Evolutionary conservation across 2,888 invertebrate genomes (phyloP), one percentile per base, ranked within the genome.

Genomic region (Pelosia muscerda): DNA sequence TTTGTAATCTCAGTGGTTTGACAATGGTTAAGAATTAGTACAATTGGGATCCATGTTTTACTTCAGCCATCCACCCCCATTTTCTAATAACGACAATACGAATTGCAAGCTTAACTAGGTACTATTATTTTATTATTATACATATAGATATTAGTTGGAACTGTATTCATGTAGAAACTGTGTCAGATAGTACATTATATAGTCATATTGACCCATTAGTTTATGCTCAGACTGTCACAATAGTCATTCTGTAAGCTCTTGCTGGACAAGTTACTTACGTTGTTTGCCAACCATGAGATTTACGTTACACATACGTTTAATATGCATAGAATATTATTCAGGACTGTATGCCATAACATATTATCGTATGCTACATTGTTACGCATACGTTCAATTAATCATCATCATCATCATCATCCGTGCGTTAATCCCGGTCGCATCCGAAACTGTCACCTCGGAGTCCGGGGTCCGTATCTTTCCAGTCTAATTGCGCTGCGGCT

Each of bases 191-290:
- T 28, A 55, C 22, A 26, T 28, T 42, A n/a, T n/a, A n/a, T n/a
- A n/a, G 23, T 56, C 19, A 26, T 57, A 42, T 42, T 64, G 64
- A 56, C 42, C 56, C 22, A 49, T 65, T 65, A 57, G 11, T 65
- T 49, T 2, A 63, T 57, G 64, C n/a, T 42, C 13, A 64, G 53
- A 19, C 49, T 58, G 25, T 65, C 58, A 28, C 5, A 22, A 22
- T 22, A 22, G 42, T 49, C 49, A 28, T 42, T 26, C 26, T 15
- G 19, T 34, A 28, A 58, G 53, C 65, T 28, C 58, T 58, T 49
- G 23, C 31, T 31, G 55, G 25, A 55, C 25, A 55, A 6, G 15
- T 55, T 22, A 11, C 55, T 55, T 55, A 19, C 4, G 42, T 49
- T 49, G 49, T 49, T 49, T 49, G 49, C 49, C n/a, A 49, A 49